These are phyloP conservation scores for Pristionchus arcanus DNA, from an alignment of 2,888 invertebrate species.

Conservation along the genomic window DNA sequence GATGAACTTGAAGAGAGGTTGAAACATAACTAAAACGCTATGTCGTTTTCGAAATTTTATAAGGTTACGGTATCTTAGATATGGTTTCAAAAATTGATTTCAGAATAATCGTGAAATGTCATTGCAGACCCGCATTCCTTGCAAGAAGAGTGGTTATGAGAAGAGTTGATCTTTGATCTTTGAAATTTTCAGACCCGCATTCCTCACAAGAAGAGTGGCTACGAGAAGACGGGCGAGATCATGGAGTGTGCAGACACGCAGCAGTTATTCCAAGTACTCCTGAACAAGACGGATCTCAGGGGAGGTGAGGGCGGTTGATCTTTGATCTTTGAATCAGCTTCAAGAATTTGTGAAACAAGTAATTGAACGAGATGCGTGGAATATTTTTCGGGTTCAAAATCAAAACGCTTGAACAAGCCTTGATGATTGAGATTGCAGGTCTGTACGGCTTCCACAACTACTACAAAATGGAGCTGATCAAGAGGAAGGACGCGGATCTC, in stretches of 20 bases:
- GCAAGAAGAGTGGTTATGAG: no score
- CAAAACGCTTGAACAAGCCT: not conserved
- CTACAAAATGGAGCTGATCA: slow-evolving; percentile 82
- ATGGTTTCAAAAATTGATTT: no score
- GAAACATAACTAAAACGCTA: not conserved
- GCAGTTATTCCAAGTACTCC: slow-evolving; percentile 61
- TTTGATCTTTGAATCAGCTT: not conserved
- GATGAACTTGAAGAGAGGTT: not conserved
- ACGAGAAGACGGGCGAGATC: slow-evolving; percentile 66
- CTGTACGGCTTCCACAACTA: slow-evolving; percentile 82
- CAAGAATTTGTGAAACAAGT: not conserved
- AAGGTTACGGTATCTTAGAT: not conserved
- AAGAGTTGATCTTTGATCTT: no score
- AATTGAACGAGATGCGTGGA: not conserved
- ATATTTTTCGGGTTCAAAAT: no score
- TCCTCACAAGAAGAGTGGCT: slow-evolving; percentile 66
- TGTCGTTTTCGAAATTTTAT: no score
- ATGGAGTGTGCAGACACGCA: slow-evolving; percentile 65
- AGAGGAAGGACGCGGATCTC: slow-evolving; percentile 80
- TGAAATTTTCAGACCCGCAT: slow-evolving; percentile 53
- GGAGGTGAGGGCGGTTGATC: not conserved
- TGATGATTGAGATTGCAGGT: slow-evolving; percentile 67
- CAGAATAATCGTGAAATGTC: no score
- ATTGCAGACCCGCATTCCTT: not conserved
- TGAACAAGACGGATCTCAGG: slow-evolving; percentile 59